Evolutionary conservation across 2,113 vertebrate genomes (phyloP).

Genomic region (Cryptoleucopteryx plumbea): DNA sequence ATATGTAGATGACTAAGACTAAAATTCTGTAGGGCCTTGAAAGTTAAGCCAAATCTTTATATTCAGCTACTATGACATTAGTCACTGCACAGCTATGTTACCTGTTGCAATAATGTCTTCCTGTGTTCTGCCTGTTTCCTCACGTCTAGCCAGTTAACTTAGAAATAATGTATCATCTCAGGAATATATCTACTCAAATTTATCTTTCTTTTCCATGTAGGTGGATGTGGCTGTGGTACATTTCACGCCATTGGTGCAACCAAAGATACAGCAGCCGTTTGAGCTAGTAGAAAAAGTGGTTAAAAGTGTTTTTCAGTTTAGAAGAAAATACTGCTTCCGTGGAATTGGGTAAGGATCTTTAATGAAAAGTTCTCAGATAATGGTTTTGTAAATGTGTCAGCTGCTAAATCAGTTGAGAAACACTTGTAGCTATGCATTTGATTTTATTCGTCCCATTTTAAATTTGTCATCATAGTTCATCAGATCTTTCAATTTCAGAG

Average conservation of each 20-base stretch:
- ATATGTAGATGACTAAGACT: slow-evolving; percentile 10
- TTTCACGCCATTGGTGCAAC: slow-evolving; percentile 85
- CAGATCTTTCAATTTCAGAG: background rate
- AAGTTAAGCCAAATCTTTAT: background rate
- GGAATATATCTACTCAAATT: background rate
- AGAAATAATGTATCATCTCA: background rate
- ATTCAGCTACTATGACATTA: background rate
- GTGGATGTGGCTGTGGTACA: slow-evolving; percentile 93
- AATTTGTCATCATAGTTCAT: background rate
- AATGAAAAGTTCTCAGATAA: background rate
- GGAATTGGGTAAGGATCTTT: slow-evolving; percentile 83
- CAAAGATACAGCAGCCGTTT: slow-evolving; percentile 91
- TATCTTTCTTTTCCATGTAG: slow-evolving; percentile 57
- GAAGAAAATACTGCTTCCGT: slow-evolving; percentile 88
- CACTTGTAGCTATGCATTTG: background rate
- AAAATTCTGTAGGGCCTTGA: background rate
- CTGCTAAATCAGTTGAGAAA: background rate
- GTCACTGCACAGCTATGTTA: background rate
- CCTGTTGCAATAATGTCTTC: background rate
- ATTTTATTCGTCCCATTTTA: background rate
- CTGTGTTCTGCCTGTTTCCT: background rate
- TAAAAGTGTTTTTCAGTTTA: slow-evolving; percentile 86
- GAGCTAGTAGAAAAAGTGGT: slow-evolving; percentile 91
- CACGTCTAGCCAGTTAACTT: background rate
- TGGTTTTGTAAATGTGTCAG: background rate